Evolutionary conservation across 2,797 vertebrate genomes (phyloP), one percentile per base, ranked within the genome.

Genomic region (Rhadinocentrus ornatus): DNA sequence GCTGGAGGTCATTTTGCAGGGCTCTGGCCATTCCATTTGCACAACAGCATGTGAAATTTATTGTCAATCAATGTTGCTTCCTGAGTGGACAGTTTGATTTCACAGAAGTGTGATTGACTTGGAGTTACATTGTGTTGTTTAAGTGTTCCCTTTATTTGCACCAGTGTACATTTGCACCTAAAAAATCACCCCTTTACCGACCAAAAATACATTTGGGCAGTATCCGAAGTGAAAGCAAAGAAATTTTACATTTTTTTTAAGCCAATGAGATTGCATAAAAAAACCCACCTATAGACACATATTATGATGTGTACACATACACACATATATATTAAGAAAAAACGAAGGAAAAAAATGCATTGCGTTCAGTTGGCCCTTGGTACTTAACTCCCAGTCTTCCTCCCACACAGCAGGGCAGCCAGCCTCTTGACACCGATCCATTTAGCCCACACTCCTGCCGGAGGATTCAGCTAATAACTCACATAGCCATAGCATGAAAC

Each of bases 361-460:
- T 77, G 66, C 55, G 32, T 78, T 85, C 64, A 74, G 78, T 82
- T 68, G 81, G 70, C 83, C 78, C 78, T 88, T 88, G 86, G 89
- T 86, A 76, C 81, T 88, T 90, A 88, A 88, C 85, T 90, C 83
- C 77, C 77, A 85, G 88, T 88, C 82, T 82, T 87, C 85, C 83
- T 84, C 91, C 86, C 81, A 86, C 82, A 82, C 84, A 88, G 81
- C 80, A 81, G 86, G 86, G 89, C 83, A 88, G 82, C 76, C 86
- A 89, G 89, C 83, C 87, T 91, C 88, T 87, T 91, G 91, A 91
- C 92, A 91, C 74, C 37, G 35, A 88, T 88, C 85, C 85, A 90
- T 90, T 91, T 90, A 92, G 88, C 86, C 90, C 88, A 92, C 88
- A 88, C 85, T 89, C 81, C 80, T 87, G 85, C 87, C 77, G 56